A percentile compares a stretch with the other conserved stretches of the same genome.
These are phyloP conservation scores for Eupristina koningsbergeri DNA, from an alignment of 1,140 invertebrate genomes.

Conservation along the genomic window DNA sequence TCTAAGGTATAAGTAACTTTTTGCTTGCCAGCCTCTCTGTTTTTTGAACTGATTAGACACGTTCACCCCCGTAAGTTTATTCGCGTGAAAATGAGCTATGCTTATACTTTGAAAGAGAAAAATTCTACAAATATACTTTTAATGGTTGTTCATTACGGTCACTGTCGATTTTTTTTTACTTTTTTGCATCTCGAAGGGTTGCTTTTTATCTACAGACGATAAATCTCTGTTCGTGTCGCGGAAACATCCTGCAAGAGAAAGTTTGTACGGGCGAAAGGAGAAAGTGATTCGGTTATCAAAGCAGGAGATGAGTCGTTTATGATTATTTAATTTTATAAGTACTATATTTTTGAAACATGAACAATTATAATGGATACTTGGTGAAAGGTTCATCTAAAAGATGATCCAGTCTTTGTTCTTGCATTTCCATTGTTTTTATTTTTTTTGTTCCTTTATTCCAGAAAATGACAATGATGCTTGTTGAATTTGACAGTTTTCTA, in stretches of 20 bases:
- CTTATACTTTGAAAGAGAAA: neutral
- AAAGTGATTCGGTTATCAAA: constrained; percentile 45
- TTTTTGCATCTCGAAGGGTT: neutral
- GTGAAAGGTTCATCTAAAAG: neutral
- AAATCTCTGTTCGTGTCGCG: constrained; percentile 11
- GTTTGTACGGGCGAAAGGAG: neutral
- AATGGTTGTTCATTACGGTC: constrained; percentile 19
- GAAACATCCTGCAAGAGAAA: neutral
- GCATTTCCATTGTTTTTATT: no score
- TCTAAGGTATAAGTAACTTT: neutral
- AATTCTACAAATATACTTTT: constrained; percentile 8
- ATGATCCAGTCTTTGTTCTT: neutral
- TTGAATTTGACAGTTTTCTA: constrained; percentile 8
- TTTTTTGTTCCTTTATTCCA: no score
- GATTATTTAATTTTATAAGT: constrained; percentile 48
- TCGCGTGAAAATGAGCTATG: neutral
- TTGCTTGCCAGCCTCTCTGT: neutral
- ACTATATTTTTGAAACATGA: neutral
- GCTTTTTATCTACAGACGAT: constrained; percentile 40
- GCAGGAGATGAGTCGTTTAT: constrained; percentile 48
- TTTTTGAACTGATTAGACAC: constrained; percentile 33
- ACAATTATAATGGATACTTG: neutral
- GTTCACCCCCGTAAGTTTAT: neutral
- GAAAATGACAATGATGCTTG: no score
- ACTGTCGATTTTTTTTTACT: neutral